phyloP scores from a whole-genome alignment of 2,888 invertebrate genomes.

The Melanargia galathea region DNA sequence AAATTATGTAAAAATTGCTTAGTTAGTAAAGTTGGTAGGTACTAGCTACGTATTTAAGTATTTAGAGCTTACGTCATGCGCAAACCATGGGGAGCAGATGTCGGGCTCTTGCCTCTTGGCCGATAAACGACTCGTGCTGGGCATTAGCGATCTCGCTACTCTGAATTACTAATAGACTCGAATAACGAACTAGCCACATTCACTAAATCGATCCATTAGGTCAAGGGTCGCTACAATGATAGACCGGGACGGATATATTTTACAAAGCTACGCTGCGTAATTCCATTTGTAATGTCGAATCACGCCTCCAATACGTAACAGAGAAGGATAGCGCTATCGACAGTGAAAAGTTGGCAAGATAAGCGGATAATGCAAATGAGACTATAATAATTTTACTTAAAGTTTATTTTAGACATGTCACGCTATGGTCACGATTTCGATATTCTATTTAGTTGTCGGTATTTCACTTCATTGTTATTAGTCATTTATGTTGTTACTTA shows the following conservation, averaged over 20 bases:
- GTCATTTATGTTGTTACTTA: conserved; percentile 49
- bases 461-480: conserved; percentile 71
- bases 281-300: conserved; percentile 73
- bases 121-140: conserved; percentile 28
- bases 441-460: conserved; percentile 66
- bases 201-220: conserved; percentile 75
- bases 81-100: conserved; percentile 29
- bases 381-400: conserved; percentile 55
- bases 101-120: conserved; percentile 25
- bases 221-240: conserved; percentile 73
- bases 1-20: too few relatives aligned
- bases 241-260: conserved; percentile 71
- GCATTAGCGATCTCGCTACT: conserved; percentile 54
- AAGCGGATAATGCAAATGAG: conserved; percentile 60
- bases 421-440: conserved; percentile 65
- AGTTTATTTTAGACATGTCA: conserved; percentile 52
- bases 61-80: conserved; percentile 31
- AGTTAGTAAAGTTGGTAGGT: neutral
- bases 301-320: conserved; percentile 74
- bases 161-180: conserved; percentile 67
- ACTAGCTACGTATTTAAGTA: neutral
- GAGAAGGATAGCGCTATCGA: conserved; percentile 72
- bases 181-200: conserved; percentile 66
- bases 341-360: conserved; percentile 70
- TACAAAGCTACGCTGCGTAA: conserved; percentile 61